Conservation (phyloP, 2,113 vertebrate species). For the Gulo gulo region DNA sequence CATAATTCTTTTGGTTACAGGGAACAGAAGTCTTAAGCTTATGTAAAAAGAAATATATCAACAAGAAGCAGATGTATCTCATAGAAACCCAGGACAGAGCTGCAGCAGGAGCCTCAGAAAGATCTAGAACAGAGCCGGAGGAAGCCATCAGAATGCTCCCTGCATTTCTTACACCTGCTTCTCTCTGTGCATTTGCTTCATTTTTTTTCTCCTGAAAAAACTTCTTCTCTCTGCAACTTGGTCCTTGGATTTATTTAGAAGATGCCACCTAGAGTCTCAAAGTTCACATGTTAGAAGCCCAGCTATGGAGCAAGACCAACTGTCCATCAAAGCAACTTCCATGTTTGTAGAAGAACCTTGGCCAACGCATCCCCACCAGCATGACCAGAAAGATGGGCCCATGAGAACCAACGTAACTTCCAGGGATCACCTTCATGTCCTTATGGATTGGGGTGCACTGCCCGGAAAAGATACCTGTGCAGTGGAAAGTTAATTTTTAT, state of each 20-base stretch:
- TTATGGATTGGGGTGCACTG: not conserved
- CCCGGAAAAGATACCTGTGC: not conserved
- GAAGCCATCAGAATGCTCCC: not conserved
- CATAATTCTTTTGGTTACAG: not conserved
- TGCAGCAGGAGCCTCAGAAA: not conserved
- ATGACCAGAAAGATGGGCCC: not conserved
- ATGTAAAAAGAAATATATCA: not conserved
- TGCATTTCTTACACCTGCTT: not conserved
- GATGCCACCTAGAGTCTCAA: not conserved
- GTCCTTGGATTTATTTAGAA: not conserved
- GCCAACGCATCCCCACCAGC: not conserved
- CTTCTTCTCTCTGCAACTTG: not conserved
- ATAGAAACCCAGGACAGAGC: no score
- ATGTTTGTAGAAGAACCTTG: not conserved
- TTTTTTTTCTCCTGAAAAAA: not conserved
- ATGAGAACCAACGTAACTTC: accelerated
- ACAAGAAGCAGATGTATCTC: not conserved
- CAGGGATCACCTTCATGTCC: no score
- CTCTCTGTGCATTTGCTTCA: not conserved
- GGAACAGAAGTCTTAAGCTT: not conserved
- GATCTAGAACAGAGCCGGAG: not conserved
- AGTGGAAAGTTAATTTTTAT: not conserved
- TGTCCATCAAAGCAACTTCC: not conserved
- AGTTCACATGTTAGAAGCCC: not conserved
- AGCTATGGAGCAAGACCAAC: not conserved